Base-by-base conservation (phyloP, 2,797 vertebrate genomes). In the Scolopax bukidnonensis region DNA sequence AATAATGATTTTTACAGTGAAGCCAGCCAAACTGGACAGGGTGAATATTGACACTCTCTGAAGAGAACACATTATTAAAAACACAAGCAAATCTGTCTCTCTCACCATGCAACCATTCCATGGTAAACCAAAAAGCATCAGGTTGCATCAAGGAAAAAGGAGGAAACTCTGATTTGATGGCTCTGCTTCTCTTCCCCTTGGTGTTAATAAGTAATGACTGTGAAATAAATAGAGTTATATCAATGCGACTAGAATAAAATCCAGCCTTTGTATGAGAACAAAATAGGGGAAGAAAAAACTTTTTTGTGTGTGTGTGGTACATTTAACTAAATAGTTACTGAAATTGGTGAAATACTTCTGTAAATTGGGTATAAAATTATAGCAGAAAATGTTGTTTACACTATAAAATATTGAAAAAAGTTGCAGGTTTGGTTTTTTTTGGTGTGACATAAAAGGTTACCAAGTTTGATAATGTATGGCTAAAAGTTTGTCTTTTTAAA, bases 41-140 rank as follows among this genome's bases (percentile, higher is more conserved):
- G 41, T 74, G 88, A 93, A 90, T 90, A 90, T 56, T 92, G 94
- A 87, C 56, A 87, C 45, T 90, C 27, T 91, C 60, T 77, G 63
- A 94, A 90, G 77, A 89, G 95, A 95, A 94, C 91, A 94, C 71
- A 50, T 96, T 96, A 97, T 97, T 96, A 95, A 95, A 95, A 95
- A 95, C 94, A 96, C 70, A 97, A 96, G 94, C 69, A 84, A 87
- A 84, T 94, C 85, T 88, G 36, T 90, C 56, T 96, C 59, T 90
- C 87, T 95, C 89, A 68, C 85, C 53, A 63, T 92, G 90, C 67
- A 91, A 77, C 67, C 67, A 79, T 93, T 91, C 96, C 91, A 90
- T 85, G 86, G 77, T 90, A 96, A 96, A 96, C 93, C 87, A 87
- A 93, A 92, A 84, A 74, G 77, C 80, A 93, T 95, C 93, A 95